Conservation (phyloP, 2,888 invertebrate genomes). For the Polyommatus icarus region DNA sequence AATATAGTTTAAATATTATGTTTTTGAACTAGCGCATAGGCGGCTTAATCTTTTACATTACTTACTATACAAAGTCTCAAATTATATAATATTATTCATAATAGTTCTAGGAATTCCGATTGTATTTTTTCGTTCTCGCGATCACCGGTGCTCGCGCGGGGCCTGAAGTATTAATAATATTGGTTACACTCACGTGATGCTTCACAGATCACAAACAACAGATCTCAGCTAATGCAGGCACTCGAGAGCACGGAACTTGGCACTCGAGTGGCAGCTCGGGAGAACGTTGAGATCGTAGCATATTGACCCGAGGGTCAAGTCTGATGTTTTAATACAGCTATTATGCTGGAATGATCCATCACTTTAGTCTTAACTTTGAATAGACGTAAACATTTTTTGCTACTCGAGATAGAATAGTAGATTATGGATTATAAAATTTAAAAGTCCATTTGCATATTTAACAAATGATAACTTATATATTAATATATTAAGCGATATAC, state of each 20-base stretch:
- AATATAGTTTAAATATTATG: not conserved
- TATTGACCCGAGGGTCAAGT: conserved; percentile 17
- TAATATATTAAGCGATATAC: not conserved
- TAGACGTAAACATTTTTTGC: not conserved
- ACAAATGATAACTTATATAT: not conserved
- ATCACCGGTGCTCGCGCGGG: too few relatives aligned
- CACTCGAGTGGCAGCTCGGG: not conserved
- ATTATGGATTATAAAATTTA: conserved; percentile 6
- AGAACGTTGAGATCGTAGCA: conserved; percentile 9
- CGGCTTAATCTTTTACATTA: not conserved
- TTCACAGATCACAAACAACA: conserved; percentile 15
- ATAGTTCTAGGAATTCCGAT: too few relatives aligned
- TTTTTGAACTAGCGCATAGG: not conserved
- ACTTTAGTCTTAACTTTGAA: not conserved
- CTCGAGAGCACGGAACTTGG: conserved; percentile 18
- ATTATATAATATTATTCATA: too few relatives aligned
- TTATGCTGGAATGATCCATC: conserved; percentile 6
- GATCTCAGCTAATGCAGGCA: conserved; percentile 11
- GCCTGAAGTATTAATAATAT: not conserved
- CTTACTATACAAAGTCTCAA: too few relatives aligned
- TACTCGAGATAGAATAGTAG: not conserved
- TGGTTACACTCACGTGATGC: not conserved
- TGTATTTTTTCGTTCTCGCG: too few relatives aligned
- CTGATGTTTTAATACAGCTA: conserved; percentile 10
- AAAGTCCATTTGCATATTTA: not conserved